Percentiles rank a stretch among this genome's conserved stretches.
These are phyloP conservation scores for Athene noctua DNA, from an alignment of 2,113 vertebrate species.

Conservation along the genomic window DNA sequence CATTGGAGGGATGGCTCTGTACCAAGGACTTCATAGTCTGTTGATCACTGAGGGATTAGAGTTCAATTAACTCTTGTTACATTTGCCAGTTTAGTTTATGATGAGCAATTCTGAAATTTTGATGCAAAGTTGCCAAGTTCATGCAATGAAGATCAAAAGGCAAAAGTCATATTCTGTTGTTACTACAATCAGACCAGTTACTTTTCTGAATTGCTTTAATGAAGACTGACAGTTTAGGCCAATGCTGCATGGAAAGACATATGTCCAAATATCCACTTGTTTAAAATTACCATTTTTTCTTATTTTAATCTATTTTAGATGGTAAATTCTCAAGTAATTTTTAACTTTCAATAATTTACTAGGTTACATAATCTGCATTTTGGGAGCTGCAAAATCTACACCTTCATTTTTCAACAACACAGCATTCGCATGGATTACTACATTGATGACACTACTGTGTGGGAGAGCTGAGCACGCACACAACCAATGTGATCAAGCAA, in stretches of 20 bases:
- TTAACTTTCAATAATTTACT: not conserved
- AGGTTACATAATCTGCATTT: not conserved
- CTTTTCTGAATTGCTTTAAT: not conserved
- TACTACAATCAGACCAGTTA: no score
- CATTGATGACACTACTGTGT: no score
- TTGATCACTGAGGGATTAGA: not conserved
- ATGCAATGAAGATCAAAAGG: not conserved
- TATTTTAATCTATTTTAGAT: not conserved
- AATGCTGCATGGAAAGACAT: not conserved
- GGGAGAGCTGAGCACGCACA: no score
- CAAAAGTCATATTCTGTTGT: not conserved
- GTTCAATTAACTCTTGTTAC: not conserved
- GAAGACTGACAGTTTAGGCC: not conserved
- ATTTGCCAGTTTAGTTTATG: not conserved
- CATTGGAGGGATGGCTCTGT: not conserved
- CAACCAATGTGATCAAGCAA: no score
- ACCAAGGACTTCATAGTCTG: not conserved
- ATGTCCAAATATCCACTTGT: not conserved
- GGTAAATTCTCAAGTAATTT: not conserved
- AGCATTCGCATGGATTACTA: not conserved
- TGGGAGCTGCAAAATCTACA: not conserved
- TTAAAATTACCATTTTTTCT: not conserved
- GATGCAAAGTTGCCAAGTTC: not conserved
- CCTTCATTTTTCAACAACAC: not conserved
- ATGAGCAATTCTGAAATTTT: not conserved